These are phyloP conservation scores for Micropterix aruncella DNA, from an alignment of 2,888 invertebrate genomes.

Conservation along the genomic window DNA sequence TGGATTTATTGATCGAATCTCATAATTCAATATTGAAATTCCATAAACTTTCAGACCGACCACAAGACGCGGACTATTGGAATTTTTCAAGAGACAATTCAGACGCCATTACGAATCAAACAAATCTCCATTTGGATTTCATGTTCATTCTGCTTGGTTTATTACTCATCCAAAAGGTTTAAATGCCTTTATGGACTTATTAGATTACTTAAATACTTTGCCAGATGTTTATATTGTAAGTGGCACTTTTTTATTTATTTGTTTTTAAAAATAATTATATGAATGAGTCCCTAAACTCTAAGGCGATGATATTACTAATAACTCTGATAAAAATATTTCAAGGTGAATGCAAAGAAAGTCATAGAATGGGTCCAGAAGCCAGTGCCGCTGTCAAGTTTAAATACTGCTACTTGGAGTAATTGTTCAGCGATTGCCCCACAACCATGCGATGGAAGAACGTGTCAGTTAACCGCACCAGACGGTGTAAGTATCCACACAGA, in stretches of 20 bases:
- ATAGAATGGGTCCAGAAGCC: constrained; percentile 44
- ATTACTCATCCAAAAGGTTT: constrained; percentile 25
- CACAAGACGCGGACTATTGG: too few relatives aligned
- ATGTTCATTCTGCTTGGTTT: constrained; percentile 52
- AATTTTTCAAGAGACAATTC: constrained; percentile 49
- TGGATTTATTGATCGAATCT: too few relatives aligned
- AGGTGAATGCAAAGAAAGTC: constrained; percentile 31
- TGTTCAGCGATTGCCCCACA: background rate
- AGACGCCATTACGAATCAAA: constrained; percentile 45
- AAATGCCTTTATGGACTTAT: constrained; percentile 37
- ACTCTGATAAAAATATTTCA: constrained; percentile 3
- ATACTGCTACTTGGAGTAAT: constrained; percentile 7
- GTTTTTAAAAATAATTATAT: background rate
- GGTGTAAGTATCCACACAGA: too few relatives aligned
- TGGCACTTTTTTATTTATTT: background rate
- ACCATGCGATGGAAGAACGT: background rate
- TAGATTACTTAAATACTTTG: constrained; percentile 35
- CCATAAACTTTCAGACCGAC: constrained; percentile 7
- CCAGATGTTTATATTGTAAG: constrained; percentile 44
- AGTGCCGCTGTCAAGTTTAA: constrained; percentile 23
- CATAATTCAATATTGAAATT: too few relatives aligned
- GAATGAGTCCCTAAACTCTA: background rate
- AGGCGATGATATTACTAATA: constrained; percentile 4
- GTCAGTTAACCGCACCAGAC: background rate
- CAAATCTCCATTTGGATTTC: constrained; percentile 53